Base-by-base conservation (phyloP, 1,140 invertebrate genomes). In the Drosophila cardini region DNA sequence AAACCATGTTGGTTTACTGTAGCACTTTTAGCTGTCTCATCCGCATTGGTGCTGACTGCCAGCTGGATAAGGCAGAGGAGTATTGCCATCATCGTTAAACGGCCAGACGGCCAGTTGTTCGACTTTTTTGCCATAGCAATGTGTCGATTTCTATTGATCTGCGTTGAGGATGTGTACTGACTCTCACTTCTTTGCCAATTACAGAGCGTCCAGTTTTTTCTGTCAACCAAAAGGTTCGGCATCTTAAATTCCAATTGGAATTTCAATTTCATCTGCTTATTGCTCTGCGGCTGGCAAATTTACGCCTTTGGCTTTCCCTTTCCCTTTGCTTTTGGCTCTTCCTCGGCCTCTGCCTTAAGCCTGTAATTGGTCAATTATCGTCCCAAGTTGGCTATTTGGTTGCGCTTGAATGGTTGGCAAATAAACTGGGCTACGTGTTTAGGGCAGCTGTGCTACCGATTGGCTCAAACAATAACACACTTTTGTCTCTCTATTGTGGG, bases 131-230 rank as follows among this genome's bases (percentile, higher is more conserved):
- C 62, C 76, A 83, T 79, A 65, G 32, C 21, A 62, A 48, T 60
- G 43, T 30, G 50, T 42, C 70, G 68, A 77, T 86, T 86, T 83
- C 83, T 83, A 70, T 57, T 81, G 15, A 34, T 40, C 11, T n/a
- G 52, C 42, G 21, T 78, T 26, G 82, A 86, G 82, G 82, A 86
- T 87, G 79, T 86, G 64, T 79, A 50, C 18, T 55, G 83, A 68
- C 83, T 86, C 82, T 86, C 82, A 87, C 82, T 78, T 46, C 43
- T 60, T 50, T 40, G 60, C 82, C 82, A 79, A 86, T 83, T 86
- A 89, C 30, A 72, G 84, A 46, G 42, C 52, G 76, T 38, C 43
- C 48, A 55, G 64, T 71, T 57, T 55, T 48, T 67, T 15, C n/a
- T 68, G 15, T 62, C 21, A 5, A 30, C n/a, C 15, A 38, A 38